These are phyloP conservation scores for Diorhabda elongata DNA, from an alignment of 1,140 invertebrate genomes.

Conservation along the genomic window DNA sequence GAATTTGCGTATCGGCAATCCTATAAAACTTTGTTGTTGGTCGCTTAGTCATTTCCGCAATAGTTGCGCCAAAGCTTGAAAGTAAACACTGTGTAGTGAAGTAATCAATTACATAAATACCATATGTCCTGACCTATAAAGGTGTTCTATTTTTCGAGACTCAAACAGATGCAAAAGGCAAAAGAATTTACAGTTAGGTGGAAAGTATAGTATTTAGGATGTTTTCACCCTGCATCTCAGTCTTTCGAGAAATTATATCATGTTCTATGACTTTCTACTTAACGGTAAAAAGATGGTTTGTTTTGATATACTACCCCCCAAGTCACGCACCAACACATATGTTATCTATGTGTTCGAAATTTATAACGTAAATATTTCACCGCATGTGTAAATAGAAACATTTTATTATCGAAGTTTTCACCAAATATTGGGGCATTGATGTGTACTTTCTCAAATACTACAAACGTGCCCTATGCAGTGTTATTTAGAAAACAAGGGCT, in stretches of 20 bases:
- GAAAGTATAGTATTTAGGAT: background rate
- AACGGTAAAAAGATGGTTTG: slow-evolving; percentile 1
- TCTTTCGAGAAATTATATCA: background rate
- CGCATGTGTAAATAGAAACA: background rate
- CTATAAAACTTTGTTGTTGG: too few relatives aligned
- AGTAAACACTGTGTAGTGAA: too few relatives aligned
- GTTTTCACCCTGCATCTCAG: background rate
- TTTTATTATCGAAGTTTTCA: background rate
- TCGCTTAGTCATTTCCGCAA: too few relatives aligned
- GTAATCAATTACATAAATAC: background rate
- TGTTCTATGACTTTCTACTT: background rate
- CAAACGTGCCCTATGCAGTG: background rate
- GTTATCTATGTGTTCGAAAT: background rate
- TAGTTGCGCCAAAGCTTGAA: too few relatives aligned
- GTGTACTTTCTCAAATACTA: background rate
- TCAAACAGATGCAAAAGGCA: background rate
- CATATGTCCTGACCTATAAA: background rate
- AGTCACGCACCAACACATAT: background rate
- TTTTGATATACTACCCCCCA: slow-evolving; percentile 1
- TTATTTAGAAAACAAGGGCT: too few relatives aligned
- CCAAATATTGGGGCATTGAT: background rate
- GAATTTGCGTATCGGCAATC: too few relatives aligned
- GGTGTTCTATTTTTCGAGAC: background rate
- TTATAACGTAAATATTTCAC: background rate
- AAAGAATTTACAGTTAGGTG: background rate